Base-by-base conservation (phyloP, 2,113 vertebrate species). In the Plotosus lineatus region DNA sequence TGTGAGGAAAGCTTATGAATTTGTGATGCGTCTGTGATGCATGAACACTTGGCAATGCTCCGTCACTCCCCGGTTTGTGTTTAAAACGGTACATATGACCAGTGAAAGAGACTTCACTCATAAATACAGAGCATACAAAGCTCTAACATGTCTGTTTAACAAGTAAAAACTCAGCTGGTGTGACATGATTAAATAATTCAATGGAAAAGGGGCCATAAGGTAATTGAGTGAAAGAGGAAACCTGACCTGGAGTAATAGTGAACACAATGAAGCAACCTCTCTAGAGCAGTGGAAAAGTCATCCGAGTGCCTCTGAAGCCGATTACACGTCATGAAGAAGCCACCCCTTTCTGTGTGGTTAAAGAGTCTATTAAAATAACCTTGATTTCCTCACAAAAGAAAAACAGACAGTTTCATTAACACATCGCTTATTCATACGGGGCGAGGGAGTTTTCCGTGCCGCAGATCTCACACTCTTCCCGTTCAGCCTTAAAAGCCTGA, bases 161-260 rank as follows among this genome's bases (percentile, higher is more conserved):
- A 40, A 63, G 26, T 48, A 63, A 61, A 81, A 56, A 66, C 14
- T 15, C 69, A 74, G 46, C 31, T 1, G 66, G 53, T 50, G 66
- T 8, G 56, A 72, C 42, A 9, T 69, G 26, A 80, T 48, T 60
- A n/a, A 80, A 72, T 61, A 80, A 58, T 79, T 58, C 65, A 79
- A 61, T 66, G 76, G 33, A 66, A 79, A 0, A 78, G 38, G 33
- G 33, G 17, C 46, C 60, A 66, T 36, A 53, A 53, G 44, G 46
- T 38, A 66, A 66, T 46, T 26, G 44, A 38, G 44, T 33, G 44
- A 66, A 66, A 66, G 17, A 79, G 50, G 50, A 79, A 68, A 79
- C 50, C 56, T 44, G 48, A 79, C 77, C 60, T 53, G 3, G 2
- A 40, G 21, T 38, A 56, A 42, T 14, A 23, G 48, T 14, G 21